phyloP scores from a whole-genome alignment of 2,797 vertebrate genomes.

The Neosilurus mollespiculum region DNA sequence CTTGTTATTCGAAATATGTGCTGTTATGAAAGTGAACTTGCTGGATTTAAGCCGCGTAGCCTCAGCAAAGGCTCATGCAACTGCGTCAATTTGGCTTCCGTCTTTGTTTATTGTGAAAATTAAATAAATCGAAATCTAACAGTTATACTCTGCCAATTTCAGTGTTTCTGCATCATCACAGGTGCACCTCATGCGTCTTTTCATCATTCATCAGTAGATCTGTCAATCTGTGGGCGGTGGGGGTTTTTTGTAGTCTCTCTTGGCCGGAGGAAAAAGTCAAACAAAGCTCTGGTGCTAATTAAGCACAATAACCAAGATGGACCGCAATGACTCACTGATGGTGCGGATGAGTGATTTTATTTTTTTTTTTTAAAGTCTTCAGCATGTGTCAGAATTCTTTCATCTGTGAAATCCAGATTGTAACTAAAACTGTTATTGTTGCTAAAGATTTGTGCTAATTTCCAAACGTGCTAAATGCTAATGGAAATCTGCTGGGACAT shows the following conservation, averaged over 20 bases:
- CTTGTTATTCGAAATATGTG: slow-evolving; percentile 10
- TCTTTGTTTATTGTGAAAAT: neutral
- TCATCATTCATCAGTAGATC: slow-evolving; percentile 9
- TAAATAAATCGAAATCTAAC: neutral
- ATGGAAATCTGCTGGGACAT: slow-evolving; percentile 27
- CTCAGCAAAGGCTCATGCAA: neutral
- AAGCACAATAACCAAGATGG: slow-evolving; percentile 26
- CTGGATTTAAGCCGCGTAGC: no score
- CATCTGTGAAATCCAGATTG: slow-evolving; percentile 30
- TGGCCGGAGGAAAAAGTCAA: slow-evolving; percentile 6
- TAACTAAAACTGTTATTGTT: slow-evolving; percentile 32
- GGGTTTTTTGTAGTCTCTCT: neutral
- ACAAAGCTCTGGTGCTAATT: slow-evolving; percentile 31
- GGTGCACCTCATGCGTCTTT: neutral
- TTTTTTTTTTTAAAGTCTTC: slow-evolving; percentile 13
- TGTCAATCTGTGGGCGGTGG: neutral
- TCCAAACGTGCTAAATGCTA: slow-evolving; percentile 23
- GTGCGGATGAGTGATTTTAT: slow-evolving; percentile 12
- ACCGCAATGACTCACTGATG: neutral
- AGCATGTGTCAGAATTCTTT: slow-evolving; percentile 38
- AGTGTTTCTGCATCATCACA: neutral
- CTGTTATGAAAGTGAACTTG: neutral
- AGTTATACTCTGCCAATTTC: neutral
- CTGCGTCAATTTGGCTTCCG: neutral
- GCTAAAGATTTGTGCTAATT: slow-evolving; percentile 38